Evolutionary conservation across 1,140 invertebrate species (phyloP).

Genomic region (Leguminivora glycinivorella): DNA sequence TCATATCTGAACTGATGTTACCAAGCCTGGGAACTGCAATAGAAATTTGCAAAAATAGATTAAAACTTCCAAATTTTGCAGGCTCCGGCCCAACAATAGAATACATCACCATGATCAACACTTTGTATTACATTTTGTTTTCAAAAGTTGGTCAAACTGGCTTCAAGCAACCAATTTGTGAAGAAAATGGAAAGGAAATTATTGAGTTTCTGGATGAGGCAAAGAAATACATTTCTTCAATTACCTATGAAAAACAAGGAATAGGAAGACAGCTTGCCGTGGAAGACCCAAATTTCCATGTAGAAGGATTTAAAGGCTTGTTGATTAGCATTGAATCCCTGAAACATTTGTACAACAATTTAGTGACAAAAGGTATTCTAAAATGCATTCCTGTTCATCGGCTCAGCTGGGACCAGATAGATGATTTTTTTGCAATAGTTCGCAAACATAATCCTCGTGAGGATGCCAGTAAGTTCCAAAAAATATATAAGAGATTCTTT

Average conservation of each 20-base stretch:
- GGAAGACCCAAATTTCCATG: not conserved
- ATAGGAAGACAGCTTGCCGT: not conserved
- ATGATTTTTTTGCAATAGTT: not conserved
- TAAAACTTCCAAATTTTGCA: not conserved
- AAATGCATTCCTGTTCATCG: not conserved
- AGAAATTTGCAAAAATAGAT: conserved; percentile 6
- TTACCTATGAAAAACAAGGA: conserved; percentile 2
- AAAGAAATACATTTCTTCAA: conserved; percentile 2
- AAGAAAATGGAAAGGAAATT: conserved; percentile 5
- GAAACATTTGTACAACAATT: not conserved
- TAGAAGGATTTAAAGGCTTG: not conserved
- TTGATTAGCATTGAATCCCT: not conserved
- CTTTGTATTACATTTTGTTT: conserved; percentile 4
- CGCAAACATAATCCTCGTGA: not conserved
- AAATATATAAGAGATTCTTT: not conserved
- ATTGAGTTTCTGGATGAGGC: not conserved
- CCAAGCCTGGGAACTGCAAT: not conserved
- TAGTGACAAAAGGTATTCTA: not conserved
- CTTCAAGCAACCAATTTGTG: not conserved
- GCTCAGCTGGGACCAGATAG: not conserved
- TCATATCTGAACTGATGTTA: not conserved
- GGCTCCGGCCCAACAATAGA: not conserved
- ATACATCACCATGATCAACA: conserved; percentile 6
- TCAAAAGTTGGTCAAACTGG: conserved; percentile 2
- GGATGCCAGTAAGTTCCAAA: not conserved